Percentiles rank a stretch among this genome's conserved stretches.
phyloP scores from a whole-genome alignment of 2,888 invertebrate species.

The Acronicta psi region DNA sequence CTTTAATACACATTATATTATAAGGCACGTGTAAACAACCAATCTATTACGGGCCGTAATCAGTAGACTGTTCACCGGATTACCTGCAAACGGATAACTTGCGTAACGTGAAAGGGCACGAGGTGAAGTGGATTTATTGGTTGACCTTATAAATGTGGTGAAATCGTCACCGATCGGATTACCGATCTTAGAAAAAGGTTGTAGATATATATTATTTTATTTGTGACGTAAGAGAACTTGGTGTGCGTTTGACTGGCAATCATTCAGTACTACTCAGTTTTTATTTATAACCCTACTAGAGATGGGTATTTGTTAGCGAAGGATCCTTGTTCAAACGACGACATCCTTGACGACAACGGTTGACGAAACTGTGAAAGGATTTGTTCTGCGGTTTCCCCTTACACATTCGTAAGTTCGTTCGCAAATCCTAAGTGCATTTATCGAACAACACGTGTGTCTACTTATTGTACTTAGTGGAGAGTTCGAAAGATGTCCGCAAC shows the following conservation, averaged over 20 bases:
- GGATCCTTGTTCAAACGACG: too few relatives aligned
- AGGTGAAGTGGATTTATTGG: conserved; percentile 18
- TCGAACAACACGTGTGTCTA: too few relatives aligned
- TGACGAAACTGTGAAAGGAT: too few relatives aligned
- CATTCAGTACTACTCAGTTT: conserved; percentile 12
- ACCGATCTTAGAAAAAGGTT: conserved; percentile 20
- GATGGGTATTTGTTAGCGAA: too few relatives aligned
- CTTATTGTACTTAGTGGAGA: too few relatives aligned
- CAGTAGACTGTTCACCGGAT: conserved; percentile 13
- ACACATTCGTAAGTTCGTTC: too few relatives aligned
- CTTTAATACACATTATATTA: neutral
- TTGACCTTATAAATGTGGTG: conserved; percentile 22
- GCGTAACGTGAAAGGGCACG: conserved; percentile 20
- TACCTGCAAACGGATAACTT: conserved; percentile 13
- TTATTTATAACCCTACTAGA: neutral
- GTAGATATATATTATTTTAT: conserved; percentile 8
- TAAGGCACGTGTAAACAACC: conserved; percentile 5
- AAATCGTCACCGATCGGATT: conserved; percentile 34
- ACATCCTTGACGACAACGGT: too few relatives aligned
- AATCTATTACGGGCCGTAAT: conserved; percentile 11
- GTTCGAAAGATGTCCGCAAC: too few relatives aligned
- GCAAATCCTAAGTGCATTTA: too few relatives aligned
- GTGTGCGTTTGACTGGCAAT: neutral
- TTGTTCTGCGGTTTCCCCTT: too few relatives aligned
- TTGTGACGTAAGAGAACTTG: conserved; percentile 12